A percentile compares a stretch with the other conserved stretches of the same genome.
phyloP scores from a whole-genome alignment of 2,113 vertebrate species.

The Dromaius novaehollandiae region DNA sequence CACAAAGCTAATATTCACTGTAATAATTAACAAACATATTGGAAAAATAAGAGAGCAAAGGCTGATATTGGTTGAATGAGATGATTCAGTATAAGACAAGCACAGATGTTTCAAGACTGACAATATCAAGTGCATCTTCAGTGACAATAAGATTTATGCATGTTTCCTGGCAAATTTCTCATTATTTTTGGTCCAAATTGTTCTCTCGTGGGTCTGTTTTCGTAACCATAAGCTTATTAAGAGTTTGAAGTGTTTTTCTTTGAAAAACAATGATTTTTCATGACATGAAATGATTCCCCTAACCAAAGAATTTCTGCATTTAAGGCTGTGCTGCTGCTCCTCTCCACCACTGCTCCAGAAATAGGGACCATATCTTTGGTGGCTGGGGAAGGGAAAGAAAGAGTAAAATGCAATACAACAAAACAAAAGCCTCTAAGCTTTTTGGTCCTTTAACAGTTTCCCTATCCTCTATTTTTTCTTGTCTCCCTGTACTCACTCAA shows the following conservation, averaged over 20 bases:
- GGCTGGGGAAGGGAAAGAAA: background rate
- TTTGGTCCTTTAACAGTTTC: background rate
- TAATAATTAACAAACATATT: slow-evolving; percentile 5
- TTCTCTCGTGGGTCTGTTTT: background rate
- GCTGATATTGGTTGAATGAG: background rate
- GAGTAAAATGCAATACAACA: background rate
- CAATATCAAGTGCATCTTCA: background rate
- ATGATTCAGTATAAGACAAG: background rate
- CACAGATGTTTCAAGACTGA: background rate
- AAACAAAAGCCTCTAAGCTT: background rate
- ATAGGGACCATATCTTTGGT: background rate
- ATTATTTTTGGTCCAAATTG: background rate
- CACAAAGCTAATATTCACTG: background rate
- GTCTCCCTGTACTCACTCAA: background rate
- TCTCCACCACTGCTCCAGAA: background rate
- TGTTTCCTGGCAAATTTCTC: background rate
- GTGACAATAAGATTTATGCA: background rate
- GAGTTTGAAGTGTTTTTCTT: background rate
- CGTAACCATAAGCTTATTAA: background rate
- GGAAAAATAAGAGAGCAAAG: background rate
- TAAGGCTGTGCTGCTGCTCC: background rate
- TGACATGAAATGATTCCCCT: background rate
- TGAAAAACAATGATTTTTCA: background rate
- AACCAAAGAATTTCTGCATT: background rate
- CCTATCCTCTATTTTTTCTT: background rate